Evolutionary conservation across 2,888 invertebrate genomes (phyloP).

Genomic region (Euspilapteryx auroguttella): DNA sequence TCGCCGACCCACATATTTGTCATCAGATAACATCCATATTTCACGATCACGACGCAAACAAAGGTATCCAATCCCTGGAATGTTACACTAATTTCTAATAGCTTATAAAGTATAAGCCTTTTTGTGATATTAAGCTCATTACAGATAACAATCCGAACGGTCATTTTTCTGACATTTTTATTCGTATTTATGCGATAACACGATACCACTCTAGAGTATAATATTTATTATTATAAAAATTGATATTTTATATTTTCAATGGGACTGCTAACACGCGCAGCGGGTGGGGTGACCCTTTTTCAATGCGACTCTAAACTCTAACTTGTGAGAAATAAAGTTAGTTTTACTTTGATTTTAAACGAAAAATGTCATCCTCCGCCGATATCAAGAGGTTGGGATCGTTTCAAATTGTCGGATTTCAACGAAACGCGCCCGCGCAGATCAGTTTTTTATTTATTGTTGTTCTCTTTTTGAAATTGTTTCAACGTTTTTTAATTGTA

Average conservation of each 20-base stretch:
- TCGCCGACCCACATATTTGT: too few species aligned
- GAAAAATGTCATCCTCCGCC: not conserved
- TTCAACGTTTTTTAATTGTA: too few species aligned
- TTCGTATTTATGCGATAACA: constrained; percentile 52
- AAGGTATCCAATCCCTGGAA: too few species aligned
- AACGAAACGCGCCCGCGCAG: constrained; percentile 1
- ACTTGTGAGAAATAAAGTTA: constrained; percentile 13
- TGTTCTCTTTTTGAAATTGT: too few species aligned
- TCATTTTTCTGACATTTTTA: constrained; percentile 58
- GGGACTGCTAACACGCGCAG: constrained; percentile 51
- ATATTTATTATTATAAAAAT: constrained; percentile 56
- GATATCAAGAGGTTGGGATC: constrained; percentile 2
- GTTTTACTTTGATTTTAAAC: too few species aligned
- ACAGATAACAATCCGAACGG: constrained; percentile 58
- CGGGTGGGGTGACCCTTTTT: constrained; percentile 23
- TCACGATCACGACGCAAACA: too few species aligned
- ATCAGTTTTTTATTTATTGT: too few species aligned
- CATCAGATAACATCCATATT: too few species aligned
- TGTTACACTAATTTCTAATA: not conserved
- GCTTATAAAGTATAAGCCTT: too few species aligned
- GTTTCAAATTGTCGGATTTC: constrained; percentile 1
- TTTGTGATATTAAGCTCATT: too few species aligned
- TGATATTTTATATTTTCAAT: constrained; percentile 54
- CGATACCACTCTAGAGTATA: constrained; percentile 17
- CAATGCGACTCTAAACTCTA: constrained; percentile 17